phyloP scores from a whole-genome alignment of 1,140 invertebrate genomes.

The Bombus balteatus region DNA sequence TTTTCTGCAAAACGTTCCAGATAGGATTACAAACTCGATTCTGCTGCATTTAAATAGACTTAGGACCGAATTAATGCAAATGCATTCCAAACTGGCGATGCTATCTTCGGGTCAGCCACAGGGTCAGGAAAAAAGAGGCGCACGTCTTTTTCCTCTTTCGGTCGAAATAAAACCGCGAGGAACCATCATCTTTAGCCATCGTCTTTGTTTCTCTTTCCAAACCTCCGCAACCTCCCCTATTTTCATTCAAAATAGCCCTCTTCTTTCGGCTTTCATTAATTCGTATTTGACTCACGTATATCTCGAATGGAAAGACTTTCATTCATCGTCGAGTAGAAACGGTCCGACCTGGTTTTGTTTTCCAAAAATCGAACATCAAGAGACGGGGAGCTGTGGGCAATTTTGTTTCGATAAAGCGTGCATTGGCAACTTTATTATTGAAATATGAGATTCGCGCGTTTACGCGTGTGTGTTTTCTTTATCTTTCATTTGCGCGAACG shows the following conservation, averaged over 20 bases:
- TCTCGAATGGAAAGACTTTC: constrained; percentile 17
- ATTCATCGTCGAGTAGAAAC: not conserved
- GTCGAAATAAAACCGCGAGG: not conserved
- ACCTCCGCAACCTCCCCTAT: not conserved
- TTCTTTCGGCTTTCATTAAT: not conserved
- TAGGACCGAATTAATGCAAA: constrained; percentile 57
- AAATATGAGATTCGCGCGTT: not conserved
- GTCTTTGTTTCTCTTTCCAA: not conserved
- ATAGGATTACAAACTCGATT: constrained; percentile 7
- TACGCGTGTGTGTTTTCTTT: not conserved
- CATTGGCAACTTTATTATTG: not conserved
- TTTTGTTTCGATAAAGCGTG: not conserved
- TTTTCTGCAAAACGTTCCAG: constrained; percentile 10
- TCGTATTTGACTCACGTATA: constrained; percentile 17
- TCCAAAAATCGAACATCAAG: not conserved
- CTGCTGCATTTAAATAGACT: constrained; percentile 34
- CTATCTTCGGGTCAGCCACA: constrained; percentile 9
- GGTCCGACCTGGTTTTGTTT: not conserved
- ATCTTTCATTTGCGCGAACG: too few species aligned
- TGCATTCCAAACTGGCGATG: constrained; percentile 26
- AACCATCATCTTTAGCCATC: not conserved
- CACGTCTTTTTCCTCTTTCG: not conserved
- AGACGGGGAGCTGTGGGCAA: not conserved
- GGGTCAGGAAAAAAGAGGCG: constrained; percentile 23
- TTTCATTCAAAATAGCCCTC: constrained; percentile 28